Base-by-base conservation (phyloP, 2,113 vertebrate genomes). In the Neopipo cinnamomea region DNA sequence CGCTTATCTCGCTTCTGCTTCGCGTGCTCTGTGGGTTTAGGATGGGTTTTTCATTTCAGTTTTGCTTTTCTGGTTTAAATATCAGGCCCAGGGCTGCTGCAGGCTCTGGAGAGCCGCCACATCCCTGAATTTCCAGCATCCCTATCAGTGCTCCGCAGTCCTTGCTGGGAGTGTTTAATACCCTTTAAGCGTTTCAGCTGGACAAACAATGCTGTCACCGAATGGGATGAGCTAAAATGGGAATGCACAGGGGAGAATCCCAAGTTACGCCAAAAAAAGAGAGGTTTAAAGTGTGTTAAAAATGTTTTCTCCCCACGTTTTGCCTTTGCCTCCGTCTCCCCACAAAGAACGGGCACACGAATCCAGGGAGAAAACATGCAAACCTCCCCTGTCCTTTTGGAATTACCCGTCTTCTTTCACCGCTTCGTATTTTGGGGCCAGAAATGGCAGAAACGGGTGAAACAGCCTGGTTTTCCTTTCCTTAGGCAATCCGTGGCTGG, bases 291-390 rank as follows among this genome's bases (percentile, higher is more conserved):
- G 12, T 12, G 37, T 7, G 30, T 18, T 19, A 39, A 59, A 44
- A 14, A 30, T 33, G 6, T 50, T 58, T 63, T 44, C 46, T 72
- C 14, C 6, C 25, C 33, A 5, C 2, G 5, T 53, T 70, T 46
- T 47, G 47, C 37, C 35, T 41, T 33, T 33, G 33, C 35, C 52
- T 55, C 17, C 22, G 21, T 23, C 66, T 65, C 25, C 47, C 22
- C 42, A 9, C 21, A 12, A 52, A 47, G 33, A 85, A 63, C 8
- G 53, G 33, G 21, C 0, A 0, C 19, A 35, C 10, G 42, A 25
- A 58, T 63, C 3, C 3, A 7, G 3, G 21, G 2, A 4, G 19
- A 33, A 18, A 14, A 2, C 6, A 3, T 14, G 8, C 12, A 8
- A 27, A 41, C 41, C 30, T 58, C 49, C 15, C 25, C 46, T 1